Percentiles rank a stretch among this genome's conserved stretches.
phyloP scores from a whole-genome alignment of 1,140 invertebrate genomes.

The Sinonovacula constricta region DNA sequence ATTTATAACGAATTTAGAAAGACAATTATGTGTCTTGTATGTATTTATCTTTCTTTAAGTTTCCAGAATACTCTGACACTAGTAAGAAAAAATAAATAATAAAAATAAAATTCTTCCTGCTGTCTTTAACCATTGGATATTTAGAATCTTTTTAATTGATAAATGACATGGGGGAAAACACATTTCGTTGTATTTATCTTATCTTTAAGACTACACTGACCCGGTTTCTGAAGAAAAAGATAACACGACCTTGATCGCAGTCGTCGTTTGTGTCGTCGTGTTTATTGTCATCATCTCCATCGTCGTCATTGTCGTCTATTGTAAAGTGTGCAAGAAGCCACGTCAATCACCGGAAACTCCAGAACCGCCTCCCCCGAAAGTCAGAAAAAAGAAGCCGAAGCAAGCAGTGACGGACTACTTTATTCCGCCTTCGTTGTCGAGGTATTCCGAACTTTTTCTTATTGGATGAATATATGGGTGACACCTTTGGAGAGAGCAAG shows the following conservation, averaged over 20 bases:
- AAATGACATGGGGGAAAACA: no score
- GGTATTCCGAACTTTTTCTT: no score
- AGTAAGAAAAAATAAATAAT: no score
- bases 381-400: constrained; percentile 20
- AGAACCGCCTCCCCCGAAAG: constrained; percentile 12
- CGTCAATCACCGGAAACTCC: no score
- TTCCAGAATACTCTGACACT: not conserved
- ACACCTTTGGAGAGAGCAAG: no score
- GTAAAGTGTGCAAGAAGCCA: constrained; percentile 24
- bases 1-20: no score
- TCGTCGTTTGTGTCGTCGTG: not conserved
- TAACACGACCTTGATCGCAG: constrained; percentile 18
- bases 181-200: not conserved
- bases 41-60: not conserved
- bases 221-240: not conserved
- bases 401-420: constrained; percentile 29
- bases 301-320: constrained; percentile 26
- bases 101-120: no score
- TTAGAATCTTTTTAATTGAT: no score
- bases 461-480: no score
- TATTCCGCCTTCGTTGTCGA: not conserved
- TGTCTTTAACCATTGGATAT: no score
- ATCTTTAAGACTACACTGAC: constrained; percentile 25
- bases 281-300: constrained; percentile 5
- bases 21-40: not conserved